Evolutionary conservation across 2,113 vertebrate genomes (phyloP).

Genomic region (Cichladusa arquata): DNA sequence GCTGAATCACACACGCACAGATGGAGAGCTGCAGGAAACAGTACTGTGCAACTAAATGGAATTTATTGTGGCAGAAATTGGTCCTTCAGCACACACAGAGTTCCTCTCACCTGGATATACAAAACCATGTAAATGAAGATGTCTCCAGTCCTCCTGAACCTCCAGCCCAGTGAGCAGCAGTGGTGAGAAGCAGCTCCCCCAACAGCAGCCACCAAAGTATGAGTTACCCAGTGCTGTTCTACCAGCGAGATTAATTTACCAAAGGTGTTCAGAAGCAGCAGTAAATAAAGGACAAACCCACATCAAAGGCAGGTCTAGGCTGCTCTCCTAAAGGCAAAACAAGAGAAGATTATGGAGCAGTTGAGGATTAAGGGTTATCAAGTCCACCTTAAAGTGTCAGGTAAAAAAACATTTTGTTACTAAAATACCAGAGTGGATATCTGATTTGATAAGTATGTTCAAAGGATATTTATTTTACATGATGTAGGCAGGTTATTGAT

Average conservation of each 20-base stretch:
- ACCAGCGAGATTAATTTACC: conserved; percentile 5
- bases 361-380: conserved; percentile 48
- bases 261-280: conserved; percentile 45
- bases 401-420: neutral
- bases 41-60: neutral
- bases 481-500: neutral
- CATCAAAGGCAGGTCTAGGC: conserved; percentile 73
- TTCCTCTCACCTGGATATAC: neutral
- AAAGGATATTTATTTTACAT: neutral
- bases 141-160: neutral
- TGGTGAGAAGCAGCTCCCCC: neutral
- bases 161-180: neutral
- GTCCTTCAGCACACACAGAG: neutral
- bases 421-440: neutral
- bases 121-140: neutral
- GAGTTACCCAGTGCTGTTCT: neutral
- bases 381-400: conserved; percentile 11
- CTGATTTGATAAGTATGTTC: neutral
- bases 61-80: neutral
- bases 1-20: neutral
- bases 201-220: neutral
- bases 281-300: conserved; percentile 57
- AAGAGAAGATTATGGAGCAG: conserved; percentile 48
- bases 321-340: conserved; percentile 67
- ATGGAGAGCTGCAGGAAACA: neutral